Percentiles rank a stretch among this genome's conserved stretches.
phyloP scores from a whole-genome alignment of 2,888 invertebrate genomes.

The Pristionchus entomophagus region DNA sequence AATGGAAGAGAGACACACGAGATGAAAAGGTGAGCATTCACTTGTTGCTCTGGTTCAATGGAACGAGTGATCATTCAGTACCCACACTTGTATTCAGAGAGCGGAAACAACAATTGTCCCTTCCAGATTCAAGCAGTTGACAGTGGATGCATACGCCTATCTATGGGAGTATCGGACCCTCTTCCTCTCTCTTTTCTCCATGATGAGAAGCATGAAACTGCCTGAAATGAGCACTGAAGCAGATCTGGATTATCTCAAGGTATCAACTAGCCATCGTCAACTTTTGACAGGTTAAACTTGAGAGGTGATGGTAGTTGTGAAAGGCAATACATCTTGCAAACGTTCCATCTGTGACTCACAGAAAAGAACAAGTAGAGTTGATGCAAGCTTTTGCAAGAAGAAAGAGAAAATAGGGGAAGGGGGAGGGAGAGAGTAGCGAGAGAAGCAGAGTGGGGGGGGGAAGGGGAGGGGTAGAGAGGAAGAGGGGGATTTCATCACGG shows the following conservation, averaged over 20 bases:
- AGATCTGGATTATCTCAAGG: constrained; percentile 80
- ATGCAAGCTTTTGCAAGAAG: neutral
- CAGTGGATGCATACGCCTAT: constrained; percentile 80
- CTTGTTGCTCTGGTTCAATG: neutral
- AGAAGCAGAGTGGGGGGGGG: neutral
- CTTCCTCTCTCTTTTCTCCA: constrained; percentile 81
- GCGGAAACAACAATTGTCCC: neutral
- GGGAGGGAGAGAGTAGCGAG: neutral
- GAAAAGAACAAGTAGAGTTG: neutral
- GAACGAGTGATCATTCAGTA: neutral
- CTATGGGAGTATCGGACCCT: constrained; percentile 80
- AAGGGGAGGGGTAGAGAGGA: neutral
- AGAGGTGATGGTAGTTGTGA: no score
- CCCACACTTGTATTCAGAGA: neutral
- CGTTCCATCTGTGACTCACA: neutral
- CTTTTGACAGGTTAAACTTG: neutral
- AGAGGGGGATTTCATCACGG: neutral
- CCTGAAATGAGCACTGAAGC: constrained; percentile 81
- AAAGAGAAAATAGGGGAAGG: neutral
- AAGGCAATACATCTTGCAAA: no score
- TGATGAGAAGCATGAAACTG: constrained; percentile 82
- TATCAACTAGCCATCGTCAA: neutral
- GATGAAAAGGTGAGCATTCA: constrained; percentile 76
- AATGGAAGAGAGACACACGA: constrained; percentile 78
- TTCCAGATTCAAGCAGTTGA: constrained; percentile 79